Base-by-base conservation (phyloP, 2,113 vertebrate species). In the Zapus hudsonius region DNA sequence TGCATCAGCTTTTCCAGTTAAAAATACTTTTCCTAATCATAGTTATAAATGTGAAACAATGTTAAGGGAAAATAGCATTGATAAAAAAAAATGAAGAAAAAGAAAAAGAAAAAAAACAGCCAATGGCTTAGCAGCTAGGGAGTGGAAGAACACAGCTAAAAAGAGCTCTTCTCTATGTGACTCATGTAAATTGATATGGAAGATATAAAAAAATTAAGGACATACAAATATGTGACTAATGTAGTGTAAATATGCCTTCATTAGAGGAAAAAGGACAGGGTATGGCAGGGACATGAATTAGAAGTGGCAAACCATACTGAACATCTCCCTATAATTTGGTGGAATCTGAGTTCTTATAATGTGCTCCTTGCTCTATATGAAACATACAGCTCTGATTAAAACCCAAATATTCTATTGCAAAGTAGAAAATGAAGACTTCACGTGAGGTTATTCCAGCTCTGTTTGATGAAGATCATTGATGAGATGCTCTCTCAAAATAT, bases 341-440 rank as follows among this genome's bases (percentile, higher is more conserved):
- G 70, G 19, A 6, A 84, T 47, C 31, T 80, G 67, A 86, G 74
- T 38, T 44, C 36, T 8, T 57, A 63, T 76, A 61, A 61, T 73
- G 27, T 42, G 27, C 84, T 92, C 44, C 44, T 52, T 85, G 40
- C 40, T 96, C 73, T 91, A 75, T 93, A 92, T 87, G 81, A 95
- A 94, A 69, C 73, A 86, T 13, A 91, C 36, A 84, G 96, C 91
- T 94, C 52, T 93, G 87, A 94, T 95, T 93, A 92, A 95, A 94
- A 95, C 61, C 19, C 81, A 91, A 94, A 86, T 67, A 3, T 84
- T 80, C 63, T 66, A 80, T 87, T 92, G 80, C 36, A 93, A 95
- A 91, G 75, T 93, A 0, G 0, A 91, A 94, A 95, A 95, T 19
- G 17, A 87, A 84, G 52, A 15, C 47, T 89, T 95, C 52, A 88